A percentile compares a stretch with the other conserved stretches of the same genome.
phyloP scores from a whole-genome alignment of 2,113 vertebrate genomes.

The Embiotoca jacksoni region DNA sequence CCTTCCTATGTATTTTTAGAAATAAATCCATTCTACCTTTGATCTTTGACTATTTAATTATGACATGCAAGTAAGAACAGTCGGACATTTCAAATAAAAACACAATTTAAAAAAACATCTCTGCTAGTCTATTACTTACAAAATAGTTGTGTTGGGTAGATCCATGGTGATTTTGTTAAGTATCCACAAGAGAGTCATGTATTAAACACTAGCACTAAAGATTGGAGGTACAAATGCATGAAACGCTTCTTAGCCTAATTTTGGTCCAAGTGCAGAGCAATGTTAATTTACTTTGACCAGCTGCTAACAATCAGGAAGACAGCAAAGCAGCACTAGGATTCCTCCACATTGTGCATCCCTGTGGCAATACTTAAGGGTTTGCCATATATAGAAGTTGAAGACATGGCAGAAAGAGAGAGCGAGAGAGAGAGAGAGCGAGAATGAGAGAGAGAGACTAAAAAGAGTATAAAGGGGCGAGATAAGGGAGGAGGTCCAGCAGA shows the following conservation, averaged over 20 bases:
- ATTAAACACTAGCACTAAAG: conserved; percentile 40
- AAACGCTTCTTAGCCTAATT: conserved; percentile 55
- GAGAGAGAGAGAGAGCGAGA: conserved; percentile 29
- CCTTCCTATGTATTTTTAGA: background rate
- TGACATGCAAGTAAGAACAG: conserved; percentile 33
- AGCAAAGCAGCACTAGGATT: conserved; percentile 68
- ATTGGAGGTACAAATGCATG: conserved; percentile 26
- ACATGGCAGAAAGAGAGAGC: conserved; percentile 26
- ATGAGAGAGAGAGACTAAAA: background rate
- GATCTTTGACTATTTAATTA: conserved; percentile 7
- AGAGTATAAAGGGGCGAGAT: conserved; percentile 26
- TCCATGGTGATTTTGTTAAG: conserved; percentile 57
- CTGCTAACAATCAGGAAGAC: conserved; percentile 74
- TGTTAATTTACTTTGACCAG: conserved; percentile 73
- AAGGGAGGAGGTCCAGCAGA: conserved; percentile 31
- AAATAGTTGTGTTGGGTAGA: conserved; percentile 57
- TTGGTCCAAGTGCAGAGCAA: conserved; percentile 62
- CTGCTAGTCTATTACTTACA: conserved; percentile 69
- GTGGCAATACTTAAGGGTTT: conserved; percentile 70
- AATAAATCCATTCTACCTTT: conserved; percentile 20
- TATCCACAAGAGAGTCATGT: conserved; percentile 60
- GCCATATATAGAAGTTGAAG: conserved; percentile 73
- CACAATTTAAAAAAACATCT: conserved; percentile 22
- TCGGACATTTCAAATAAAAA: conserved; percentile 21
- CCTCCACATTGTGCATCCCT: conserved; percentile 67